Evolutionary conservation across 2,113 vertebrate genomes (phyloP).

Genomic region (Ranitomeya variabilis): DNA sequence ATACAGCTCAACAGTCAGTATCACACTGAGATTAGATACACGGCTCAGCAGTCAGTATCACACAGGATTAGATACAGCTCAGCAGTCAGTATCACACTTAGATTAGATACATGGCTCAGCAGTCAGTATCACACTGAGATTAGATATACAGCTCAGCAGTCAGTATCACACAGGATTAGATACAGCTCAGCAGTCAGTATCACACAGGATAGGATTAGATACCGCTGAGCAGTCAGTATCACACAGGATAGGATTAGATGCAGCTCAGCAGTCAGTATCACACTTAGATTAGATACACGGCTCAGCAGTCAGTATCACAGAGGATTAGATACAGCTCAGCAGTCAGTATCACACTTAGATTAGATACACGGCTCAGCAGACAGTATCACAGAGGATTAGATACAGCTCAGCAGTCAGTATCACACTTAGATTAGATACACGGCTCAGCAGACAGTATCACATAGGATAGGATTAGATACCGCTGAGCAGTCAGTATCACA

Average conservation of each 20-base stretch:
- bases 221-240: neutral
- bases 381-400: neutral
- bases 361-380: neutral
- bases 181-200: neutral
- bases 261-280: neutral
- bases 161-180: neutral
- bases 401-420: neutral
- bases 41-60: neutral
- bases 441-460: neutral
- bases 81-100: neutral
- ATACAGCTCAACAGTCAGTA: neutral
- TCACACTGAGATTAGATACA: neutral
- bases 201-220: neutral
- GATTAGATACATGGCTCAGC: conserved; percentile 5
- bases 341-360: neutral
- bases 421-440: neutral
- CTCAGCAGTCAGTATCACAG: neutral
- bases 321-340: conserved; percentile 2
- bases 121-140: neutral
- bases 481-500: neutral
- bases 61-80: neutral
- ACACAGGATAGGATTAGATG: neutral
- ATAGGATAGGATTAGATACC: neutral
- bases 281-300: neutral
- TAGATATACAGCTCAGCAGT: neutral